Evolutionary conservation across 1,140 invertebrate genomes (phyloP).

Genomic region (Lepidurus apus): DNA sequence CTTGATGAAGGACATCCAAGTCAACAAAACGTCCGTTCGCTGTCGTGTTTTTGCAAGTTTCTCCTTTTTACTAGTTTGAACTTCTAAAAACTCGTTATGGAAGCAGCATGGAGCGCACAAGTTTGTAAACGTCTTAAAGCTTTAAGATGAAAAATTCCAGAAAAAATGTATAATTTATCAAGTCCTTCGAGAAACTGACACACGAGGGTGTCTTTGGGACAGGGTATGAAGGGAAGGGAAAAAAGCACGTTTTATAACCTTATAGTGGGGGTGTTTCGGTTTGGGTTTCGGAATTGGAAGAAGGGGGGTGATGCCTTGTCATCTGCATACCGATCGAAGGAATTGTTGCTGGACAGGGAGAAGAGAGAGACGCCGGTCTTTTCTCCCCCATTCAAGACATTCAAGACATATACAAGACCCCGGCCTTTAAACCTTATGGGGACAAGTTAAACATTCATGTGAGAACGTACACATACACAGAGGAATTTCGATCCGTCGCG

Average conservation of each 20-base stretch:
- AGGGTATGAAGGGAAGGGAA: not conserved
- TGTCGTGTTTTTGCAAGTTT: not conserved
- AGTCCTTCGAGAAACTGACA: not conserved
- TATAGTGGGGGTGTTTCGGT: not conserved
- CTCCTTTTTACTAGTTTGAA: not conserved
- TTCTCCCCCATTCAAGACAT: not conserved
- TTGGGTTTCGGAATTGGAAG: not conserved
- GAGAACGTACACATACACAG: too few species aligned
- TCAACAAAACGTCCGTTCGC: not conserved
- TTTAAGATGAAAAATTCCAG: not conserved
- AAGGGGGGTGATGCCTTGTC: not conserved
- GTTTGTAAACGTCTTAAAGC: not conserved
- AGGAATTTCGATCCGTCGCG: too few species aligned
- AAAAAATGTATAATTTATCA: not conserved
- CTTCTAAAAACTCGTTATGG: not conserved
- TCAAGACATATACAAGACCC: not conserved
- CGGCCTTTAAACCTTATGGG: too few species aligned
- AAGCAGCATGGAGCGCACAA: not conserved
- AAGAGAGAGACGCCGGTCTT: not conserved
- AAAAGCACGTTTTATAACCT: not conserved
- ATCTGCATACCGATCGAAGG: conserved; percentile 1
- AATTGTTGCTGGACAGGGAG: not conserved
- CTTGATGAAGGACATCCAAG: not conserved
- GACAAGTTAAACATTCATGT: too few species aligned
- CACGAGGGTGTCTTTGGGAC: not conserved